phyloP scores from a whole-genome alignment of 2,113 vertebrate species.

The Zapus hudsonius region DNA sequence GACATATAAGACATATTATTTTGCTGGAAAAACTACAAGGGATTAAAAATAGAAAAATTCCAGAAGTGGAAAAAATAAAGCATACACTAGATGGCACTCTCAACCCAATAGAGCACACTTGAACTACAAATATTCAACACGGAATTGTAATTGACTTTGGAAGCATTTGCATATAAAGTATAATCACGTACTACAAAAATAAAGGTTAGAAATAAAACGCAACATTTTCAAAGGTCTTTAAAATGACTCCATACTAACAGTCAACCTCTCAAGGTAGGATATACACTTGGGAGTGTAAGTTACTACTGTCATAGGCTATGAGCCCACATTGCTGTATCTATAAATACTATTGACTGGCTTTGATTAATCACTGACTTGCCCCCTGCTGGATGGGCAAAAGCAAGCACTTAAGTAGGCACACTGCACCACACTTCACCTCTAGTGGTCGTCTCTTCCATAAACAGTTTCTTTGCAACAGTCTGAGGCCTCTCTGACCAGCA shows the following conservation, averaged over 20 bases:
- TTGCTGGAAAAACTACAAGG: too few species aligned
- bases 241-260: neutral
- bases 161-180: conserved; percentile 29
- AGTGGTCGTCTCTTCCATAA: neutral
- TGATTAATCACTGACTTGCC: conserved; percentile 1
- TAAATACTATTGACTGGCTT: conserved; percentile 2
- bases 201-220: conserved; percentile 32
- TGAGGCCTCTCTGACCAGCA: conserved; percentile 2
- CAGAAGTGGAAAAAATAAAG: conserved; percentile 14
- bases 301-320: neutral
- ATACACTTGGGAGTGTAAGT: conserved; percentile 13
- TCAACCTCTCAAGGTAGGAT: conserved; percentile 26
- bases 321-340: neutral
- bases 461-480: neutral
- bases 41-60: conserved; percentile 49
- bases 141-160: neutral
- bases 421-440: neutral
- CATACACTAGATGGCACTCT: conserved; percentile 89
- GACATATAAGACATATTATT: too few species aligned
- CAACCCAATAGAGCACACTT: conserved; percentile 53
- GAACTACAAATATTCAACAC: neutral
- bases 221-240: conserved; percentile 12
- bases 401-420: neutral
- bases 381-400: conserved; percentile 12
- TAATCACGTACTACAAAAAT: neutral